phyloP scores from a whole-genome alignment of 35 echinoderm and acorn worm species.

The Ophioderma brevispina region DNA sequence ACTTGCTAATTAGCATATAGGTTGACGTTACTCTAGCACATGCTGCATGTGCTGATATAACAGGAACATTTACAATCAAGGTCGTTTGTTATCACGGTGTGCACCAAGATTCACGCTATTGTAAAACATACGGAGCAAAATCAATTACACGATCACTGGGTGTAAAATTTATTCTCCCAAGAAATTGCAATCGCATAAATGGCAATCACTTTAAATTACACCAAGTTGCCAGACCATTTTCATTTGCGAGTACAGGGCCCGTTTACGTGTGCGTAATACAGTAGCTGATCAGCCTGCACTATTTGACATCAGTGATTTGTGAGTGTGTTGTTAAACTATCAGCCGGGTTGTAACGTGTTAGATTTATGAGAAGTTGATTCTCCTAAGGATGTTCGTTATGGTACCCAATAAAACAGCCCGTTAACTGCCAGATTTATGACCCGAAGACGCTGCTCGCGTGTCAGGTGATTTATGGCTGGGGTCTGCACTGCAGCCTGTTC shows the following conservation, averaged over 20 bases:
- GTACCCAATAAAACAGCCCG: not conserved
- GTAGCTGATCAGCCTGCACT: not conserved
- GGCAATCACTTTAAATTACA: not conserved
- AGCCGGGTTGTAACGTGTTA: not conserved
- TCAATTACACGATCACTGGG: too few relatives aligned
- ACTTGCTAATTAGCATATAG: too few relatives aligned
- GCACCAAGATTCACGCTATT: too few relatives aligned
- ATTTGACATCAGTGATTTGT: not conserved
- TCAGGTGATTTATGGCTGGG: not conserved
- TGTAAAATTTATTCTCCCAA: not conserved
- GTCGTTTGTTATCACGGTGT: too few relatives aligned
- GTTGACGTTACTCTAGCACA: too few relatives aligned
- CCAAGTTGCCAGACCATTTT: not conserved
- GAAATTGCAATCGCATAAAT: not conserved
- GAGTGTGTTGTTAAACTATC: slow-evolving; percentile 4
- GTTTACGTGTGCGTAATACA: slow-evolving; percentile 9
- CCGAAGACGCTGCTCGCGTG: not conserved
- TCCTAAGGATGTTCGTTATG: not conserved
- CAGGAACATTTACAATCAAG: too few relatives aligned
- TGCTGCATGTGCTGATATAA: too few relatives aligned
- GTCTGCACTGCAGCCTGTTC: not conserved
- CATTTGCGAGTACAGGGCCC: not conserved
- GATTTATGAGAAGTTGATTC: slow-evolving; percentile 9
- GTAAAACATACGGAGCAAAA: too few relatives aligned
- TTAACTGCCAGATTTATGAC: not conserved